Evolutionary conservation across 2,888 invertebrate species (phyloP), one percentile per base, ranked within the genome.

Genomic region (Adineta ricciae): DNA sequence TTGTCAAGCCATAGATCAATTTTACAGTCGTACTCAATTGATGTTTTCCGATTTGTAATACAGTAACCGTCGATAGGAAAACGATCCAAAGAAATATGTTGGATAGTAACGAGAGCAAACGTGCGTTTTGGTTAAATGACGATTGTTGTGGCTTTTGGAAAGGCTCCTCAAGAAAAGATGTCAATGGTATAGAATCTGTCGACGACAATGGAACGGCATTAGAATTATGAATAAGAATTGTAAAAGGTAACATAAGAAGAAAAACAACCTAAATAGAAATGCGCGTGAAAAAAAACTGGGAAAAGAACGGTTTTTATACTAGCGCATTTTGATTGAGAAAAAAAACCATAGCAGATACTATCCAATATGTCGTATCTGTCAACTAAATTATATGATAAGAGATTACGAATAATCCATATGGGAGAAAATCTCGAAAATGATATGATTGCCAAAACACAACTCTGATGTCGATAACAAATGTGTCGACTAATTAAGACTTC

Each of bases 191-290:
- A 41, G 24, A 4, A 27, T 32, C 7, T 7, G 5, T 19, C 1
- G 3, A 1, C 41, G 78, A 21, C 16, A 41, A 41, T 21, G 41
- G 2, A 41, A 24, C 2, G 38, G 38, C 24, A 78, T 78, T 78
- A 2, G 38, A n/a, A 78, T 78, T 78, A 78, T 78, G 78, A 24
- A 78, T 41, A 64, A 64, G 64, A 36, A 64, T 64, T 64, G 11
- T 14, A 64, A 64, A 64, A 64, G 64, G 64, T 64, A 64, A 64
- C 64, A 64, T 64, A 64, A 64, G 19, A 36, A 64, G 64, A 64
- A 64, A 64, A 64, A 32, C 1, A 27, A n/a, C 14, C 32, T 16
- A 64, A 64, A 19, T 32, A 32, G 19, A 32, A 64, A 32, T 64
- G 64, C 64, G 64, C 64, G 32, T 64, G 64, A 64, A 64, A 32